Evolutionary conservation across 2,888 invertebrate genomes (phyloP).

Genomic region (Ferrisia virgata): DNA sequence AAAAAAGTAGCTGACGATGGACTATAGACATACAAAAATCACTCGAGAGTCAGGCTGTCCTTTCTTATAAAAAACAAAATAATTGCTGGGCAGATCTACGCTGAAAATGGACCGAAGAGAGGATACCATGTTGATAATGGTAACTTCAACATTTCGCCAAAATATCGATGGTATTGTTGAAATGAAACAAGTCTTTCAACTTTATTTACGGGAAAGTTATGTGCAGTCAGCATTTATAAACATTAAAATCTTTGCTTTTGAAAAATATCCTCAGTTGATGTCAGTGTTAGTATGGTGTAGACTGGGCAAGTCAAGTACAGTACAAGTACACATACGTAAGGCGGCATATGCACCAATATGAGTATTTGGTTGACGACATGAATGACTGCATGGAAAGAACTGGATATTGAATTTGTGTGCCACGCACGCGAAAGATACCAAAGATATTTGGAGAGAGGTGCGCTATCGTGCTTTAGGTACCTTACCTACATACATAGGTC

Average conservation of each 20-base stretch:
- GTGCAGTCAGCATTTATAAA: neutral
- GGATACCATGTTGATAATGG: neutral
- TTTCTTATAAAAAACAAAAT: too few relatives aligned
- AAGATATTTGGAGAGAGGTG: too few relatives aligned
- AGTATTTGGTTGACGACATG: neutral
- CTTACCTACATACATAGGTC: neutral
- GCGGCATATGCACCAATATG: neutral
- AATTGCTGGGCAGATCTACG: too few relatives aligned
- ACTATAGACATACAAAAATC: too few relatives aligned
- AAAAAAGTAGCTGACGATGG: too few relatives aligned
- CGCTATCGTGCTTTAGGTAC: too few relatives aligned
- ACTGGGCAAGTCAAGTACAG: too few relatives aligned
- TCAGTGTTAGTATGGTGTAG: too few relatives aligned
- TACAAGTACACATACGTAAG: too few relatives aligned
- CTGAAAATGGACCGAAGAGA: neutral
- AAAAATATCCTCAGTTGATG: neutral
- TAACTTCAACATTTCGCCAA: conserved; percentile 8
- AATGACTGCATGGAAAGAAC: neutral
- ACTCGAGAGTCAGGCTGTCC: too few relatives aligned
- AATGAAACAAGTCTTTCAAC: conserved; percentile 1
- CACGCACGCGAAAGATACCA: too few relatives aligned
- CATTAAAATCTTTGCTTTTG: neutral
- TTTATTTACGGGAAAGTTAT: neutral
- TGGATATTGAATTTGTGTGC: neutral
- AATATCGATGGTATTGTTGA: conserved; percentile 24